Evolutionary conservation across 92 coral and sea anemone genomes (phyloP).

Genomic region (Desmophyllum pertusum): DNA sequence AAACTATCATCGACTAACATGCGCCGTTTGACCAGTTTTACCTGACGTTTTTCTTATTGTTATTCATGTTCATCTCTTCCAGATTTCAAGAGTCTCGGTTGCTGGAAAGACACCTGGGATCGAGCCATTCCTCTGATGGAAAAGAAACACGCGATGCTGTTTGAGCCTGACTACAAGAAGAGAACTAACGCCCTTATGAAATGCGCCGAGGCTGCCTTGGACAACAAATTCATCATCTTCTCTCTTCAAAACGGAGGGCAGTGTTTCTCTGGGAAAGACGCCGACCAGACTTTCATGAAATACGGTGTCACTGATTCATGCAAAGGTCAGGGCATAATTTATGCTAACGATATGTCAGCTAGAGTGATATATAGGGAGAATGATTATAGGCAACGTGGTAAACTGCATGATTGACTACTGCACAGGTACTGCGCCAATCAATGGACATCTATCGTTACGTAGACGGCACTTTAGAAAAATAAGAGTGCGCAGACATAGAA

Average conservation of each 20-base stretch:
- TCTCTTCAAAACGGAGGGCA: constrained; percentile 98
- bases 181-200: constrained; percentile 96
- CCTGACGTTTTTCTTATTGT: too few relatives aligned
- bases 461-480: too few relatives aligned
- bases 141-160: constrained; percentile 77
- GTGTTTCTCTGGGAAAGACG: constrained; percentile 90
- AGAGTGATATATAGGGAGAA: neutral
- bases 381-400: neutral
- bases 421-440: too few relatives aligned
- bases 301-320: constrained; percentile 78
- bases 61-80: neutral
- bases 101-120: constrained; percentile 95
- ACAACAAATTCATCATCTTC: constrained; percentile 73
- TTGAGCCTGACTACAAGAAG: constrained; percentile 90
- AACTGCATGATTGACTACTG: too few relatives aligned
- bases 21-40: too few relatives aligned
- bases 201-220: constrained; percentile 91
- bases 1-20: too few relatives aligned
- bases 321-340: constrained; percentile 62
- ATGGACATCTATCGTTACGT: too few relatives aligned
- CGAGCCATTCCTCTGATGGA: constrained; percentile 90
- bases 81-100: constrained; percentile 95
- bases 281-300: constrained; percentile 81
- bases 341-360: neutral
- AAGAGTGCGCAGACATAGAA: too few relatives aligned